Evolutionary conservation across 2,113 vertebrate species (phyloP).

Genomic region (Riparia riparia): DNA sequence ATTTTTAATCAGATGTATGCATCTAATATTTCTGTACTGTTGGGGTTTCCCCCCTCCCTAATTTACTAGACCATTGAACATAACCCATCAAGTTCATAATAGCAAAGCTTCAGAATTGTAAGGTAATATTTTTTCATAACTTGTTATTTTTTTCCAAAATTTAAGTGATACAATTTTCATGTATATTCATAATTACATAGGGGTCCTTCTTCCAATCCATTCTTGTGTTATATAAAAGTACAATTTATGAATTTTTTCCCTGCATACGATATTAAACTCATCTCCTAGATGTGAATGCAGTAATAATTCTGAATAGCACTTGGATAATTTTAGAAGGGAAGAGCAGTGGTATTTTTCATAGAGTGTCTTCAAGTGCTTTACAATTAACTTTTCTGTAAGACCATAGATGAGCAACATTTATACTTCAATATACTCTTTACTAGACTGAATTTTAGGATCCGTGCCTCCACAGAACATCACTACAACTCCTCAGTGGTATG

Average conservation of each 20-base stretch:
- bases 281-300: not conserved
- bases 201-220: not conserved
- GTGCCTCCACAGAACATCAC: not conserved
- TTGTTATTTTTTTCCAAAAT: not conserved
- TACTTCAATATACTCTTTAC: not conserved
- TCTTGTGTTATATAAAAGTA: not conserved
- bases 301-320: not conserved
- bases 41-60: not conserved
- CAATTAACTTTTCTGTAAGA: not conserved
- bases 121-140: not conserved
- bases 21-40: not conserved
- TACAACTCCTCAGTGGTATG: not conserved
- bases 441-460: not conserved
- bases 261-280: not conserved
- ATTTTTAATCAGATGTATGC: constrained; percentile 12
- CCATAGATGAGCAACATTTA: fast-evolving
- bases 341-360: not conserved
- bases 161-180: not conserved
- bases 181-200: not conserved
- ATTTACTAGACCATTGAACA: not conserved
- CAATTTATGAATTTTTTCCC: not conserved
- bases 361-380: not conserved
- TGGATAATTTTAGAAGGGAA: not conserved
- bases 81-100: not conserved
- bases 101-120: not conserved